Evolutionary conservation across 2,797 vertebrate genomes (phyloP), one percentile per base, ranked within the genome.

Genomic region (Triplophysa bombifrons): DNA sequence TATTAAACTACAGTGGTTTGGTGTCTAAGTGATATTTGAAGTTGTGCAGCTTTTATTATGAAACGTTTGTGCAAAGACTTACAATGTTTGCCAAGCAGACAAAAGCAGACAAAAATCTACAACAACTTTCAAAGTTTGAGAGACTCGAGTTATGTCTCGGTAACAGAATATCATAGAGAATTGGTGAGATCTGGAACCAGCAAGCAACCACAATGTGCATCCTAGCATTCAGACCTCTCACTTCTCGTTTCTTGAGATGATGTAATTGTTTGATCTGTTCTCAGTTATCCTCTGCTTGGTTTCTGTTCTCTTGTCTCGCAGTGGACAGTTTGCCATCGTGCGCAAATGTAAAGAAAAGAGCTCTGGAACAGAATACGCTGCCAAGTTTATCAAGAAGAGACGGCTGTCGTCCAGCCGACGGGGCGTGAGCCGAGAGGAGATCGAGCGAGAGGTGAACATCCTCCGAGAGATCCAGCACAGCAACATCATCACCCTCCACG

Each of bases 331-430:
- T 6, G 98, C 98, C 8, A 99, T 99, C 0, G 98, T 99, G 3
- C 92, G 96, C 0, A 99, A 97, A 83, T 99, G 98, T 83, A 94
- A 94, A 34, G 97, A 99, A 89, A 96, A 95, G 86, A 93, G 92
- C 78, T 92, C 93, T 0, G 88, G 91, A 0, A 55, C 90, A 0
- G 98, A 98, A 51, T 99, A 97, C 0, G 97, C 97, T 0, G 98
- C 96, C 76, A 99, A 99, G 81, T 99, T 99, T 91, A 99, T 99
- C 89, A 99, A 99, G 93, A 99, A 99, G 90, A 94, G 98, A 0
- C 95, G 98, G 0, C 91, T 99, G 75, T 98, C 97, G 0, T 98
- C 97, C 72, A 99, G 98, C 88, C 95, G 97, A 1, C 92, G 97
- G 0, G 98, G 98, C 0, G 98, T 99, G 87, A 99, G 98, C 92